Evolutionary conservation across 2,888 invertebrate species (phyloP), one percentile per base, ranked within the genome.

Genomic region (Eretmocerus hayati): DNA sequence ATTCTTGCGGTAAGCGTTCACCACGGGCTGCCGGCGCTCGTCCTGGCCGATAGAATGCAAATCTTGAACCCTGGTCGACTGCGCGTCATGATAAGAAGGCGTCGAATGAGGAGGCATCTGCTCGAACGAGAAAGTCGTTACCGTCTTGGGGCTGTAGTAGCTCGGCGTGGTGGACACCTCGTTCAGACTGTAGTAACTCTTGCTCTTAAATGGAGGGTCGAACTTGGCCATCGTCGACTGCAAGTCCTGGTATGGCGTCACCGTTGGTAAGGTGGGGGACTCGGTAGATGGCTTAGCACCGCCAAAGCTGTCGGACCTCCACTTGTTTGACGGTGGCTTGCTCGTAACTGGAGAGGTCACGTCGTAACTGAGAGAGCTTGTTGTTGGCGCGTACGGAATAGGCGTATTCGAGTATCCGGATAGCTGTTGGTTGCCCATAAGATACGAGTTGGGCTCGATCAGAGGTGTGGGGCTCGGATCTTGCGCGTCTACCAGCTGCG

Each of bases 381-480:
- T 42, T 44, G 53, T 54, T 15, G 45, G 47, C 3, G 57, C 23
- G 32, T 59, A 63, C 31, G 54, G 53, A 1, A 58, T 50, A 0
- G 62, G 60, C 4, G 62, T 63, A 13, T 59, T 61, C 4, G 59
- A 55, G 40, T 63, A 66, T 8, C 54, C 42, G 0, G 63, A 56
- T 3, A 56, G 42, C 15, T 57, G 58, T 2, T 56, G 74, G 35
- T 74, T 71, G 32, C 72, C 70, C 40, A 74, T 73, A 48, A 69
- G 69, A 50, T 72, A 72, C 3, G 75, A 71, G 26, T 67, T 66
- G 0, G 63, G 65, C 35, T 66, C 66, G 37, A 67, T 64, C n/a
- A 63, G 40, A 3, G 66, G 61, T 8, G 59, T 61, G 2, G 65
- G 63, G 33, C 51, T 63, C 1, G 60, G 56, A 33, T 62, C 59